Evolutionary conservation across 2,797 vertebrate species (phyloP).

Genomic region (Molossus molossus): DNA sequence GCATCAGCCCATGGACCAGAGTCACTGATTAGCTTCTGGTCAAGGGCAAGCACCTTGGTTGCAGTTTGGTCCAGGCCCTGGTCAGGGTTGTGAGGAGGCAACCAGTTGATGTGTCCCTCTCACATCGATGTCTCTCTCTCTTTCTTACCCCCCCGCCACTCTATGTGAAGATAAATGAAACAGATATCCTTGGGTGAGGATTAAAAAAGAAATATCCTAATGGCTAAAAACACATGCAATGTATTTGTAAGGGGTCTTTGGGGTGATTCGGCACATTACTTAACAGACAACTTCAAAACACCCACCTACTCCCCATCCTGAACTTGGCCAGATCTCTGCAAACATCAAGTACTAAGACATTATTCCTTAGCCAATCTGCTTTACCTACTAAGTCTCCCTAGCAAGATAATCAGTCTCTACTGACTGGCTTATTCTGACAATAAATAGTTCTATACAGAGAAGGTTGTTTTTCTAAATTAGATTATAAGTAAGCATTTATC

Average conservation of each 20-base stretch:
- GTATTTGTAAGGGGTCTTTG: not conserved
- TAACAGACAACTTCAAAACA: slow-evolving; percentile 10
- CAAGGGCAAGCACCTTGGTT: no score
- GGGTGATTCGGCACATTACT: slow-evolving; percentile 61
- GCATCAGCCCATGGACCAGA: no score
- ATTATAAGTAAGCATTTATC: slow-evolving; percentile 83
- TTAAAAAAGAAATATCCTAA: slow-evolving; percentile 45
- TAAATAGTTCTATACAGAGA: slow-evolving; percentile 52
- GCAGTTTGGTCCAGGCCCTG: no score
- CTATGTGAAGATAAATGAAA: no score
- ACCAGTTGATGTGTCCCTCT: no score
- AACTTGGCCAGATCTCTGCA: not conserved
- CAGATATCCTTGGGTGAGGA: no score
- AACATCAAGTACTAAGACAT: not conserved
- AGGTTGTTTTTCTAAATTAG: slow-evolving; percentile 74
- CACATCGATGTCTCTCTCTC: no score
- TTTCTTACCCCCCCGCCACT: no score
- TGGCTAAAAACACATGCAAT: slow-evolving; percentile 50
- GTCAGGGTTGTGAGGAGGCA: no score
- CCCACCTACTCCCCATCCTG: not conserved
- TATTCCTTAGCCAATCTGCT: slow-evolving; percentile 57
- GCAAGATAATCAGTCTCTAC: slow-evolving; percentile 72
- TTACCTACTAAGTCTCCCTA: slow-evolving; percentile 63
- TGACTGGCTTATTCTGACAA: slow-evolving; percentile 36
- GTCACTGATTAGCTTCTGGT: no score